phyloP scores from a whole-genome alignment of 2,888 invertebrate species.

The Folsomia candida region DNA sequence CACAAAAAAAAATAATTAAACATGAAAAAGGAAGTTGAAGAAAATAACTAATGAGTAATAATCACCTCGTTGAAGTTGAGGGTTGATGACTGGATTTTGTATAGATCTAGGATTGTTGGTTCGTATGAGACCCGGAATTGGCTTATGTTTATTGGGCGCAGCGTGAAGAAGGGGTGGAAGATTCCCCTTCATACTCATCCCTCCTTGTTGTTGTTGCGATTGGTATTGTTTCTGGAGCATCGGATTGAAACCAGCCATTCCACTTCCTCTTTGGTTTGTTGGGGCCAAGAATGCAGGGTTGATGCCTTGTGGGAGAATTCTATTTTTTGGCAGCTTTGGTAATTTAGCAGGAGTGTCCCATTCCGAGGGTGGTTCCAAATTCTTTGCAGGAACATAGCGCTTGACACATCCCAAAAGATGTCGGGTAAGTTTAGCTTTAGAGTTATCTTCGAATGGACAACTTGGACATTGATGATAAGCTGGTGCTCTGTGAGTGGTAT shows the following conservation, averaged over 20 bases:
- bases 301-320: slow-evolving; percentile 46
- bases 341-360: slow-evolving; percentile 94
- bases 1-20: no score
- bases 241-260: slow-evolving; percentile 53
- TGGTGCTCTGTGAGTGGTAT: slow-evolving; percentile 65
- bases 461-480: slow-evolving; percentile 88
- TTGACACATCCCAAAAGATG: slow-evolving; percentile 84
- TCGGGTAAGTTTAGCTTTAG: slow-evolving; percentile 82
- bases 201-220: slow-evolving; percentile 12
- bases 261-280: slow-evolving; percentile 53
- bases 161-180: slow-evolving; percentile 57
- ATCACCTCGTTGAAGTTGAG: slow-evolving; percentile 46
- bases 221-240: slow-evolving; percentile 51
- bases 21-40: background rate
- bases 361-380: slow-evolving; percentile 78
- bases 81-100: slow-evolving; percentile 28
- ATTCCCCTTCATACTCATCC: slow-evolving; percentile 25
- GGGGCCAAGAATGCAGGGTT: slow-evolving; percentile 32
- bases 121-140: slow-evolving; percentile 49
- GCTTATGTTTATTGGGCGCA: slow-evolving; percentile 40
- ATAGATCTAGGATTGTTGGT: slow-evolving; percentile 38
- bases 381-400: slow-evolving; percentile 82
- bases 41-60: background rate
- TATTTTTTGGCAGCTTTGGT: slow-evolving; percentile 64
- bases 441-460: slow-evolving; percentile 91